Evolutionary conservation across 2,888 invertebrate genomes (phyloP).

Genomic region (Nowickia ferox): DNA sequence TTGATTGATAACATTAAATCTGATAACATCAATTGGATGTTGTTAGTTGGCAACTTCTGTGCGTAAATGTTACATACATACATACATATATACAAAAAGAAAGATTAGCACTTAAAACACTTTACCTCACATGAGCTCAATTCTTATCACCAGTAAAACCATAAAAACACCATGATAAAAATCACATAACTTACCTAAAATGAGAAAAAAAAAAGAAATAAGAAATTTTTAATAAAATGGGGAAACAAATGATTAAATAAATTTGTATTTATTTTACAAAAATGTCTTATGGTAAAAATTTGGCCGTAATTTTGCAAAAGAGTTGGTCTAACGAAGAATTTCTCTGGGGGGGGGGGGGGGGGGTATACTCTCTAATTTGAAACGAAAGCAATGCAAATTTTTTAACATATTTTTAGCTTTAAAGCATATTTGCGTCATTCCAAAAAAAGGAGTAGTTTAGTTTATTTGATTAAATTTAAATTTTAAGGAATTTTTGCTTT

Average conservation of each 20-base stretch:
- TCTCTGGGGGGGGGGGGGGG: no score
- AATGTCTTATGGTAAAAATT: no score
- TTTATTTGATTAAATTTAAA: no score
- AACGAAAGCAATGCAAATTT: no score
- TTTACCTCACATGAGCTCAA: conserved; percentile 59
- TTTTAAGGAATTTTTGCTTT: no score
- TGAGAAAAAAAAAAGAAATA: conserved; percentile 41
- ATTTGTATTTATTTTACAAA: neutral
- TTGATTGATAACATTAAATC: conserved; percentile 1
- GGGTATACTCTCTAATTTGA: no score
- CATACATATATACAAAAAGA: neutral
- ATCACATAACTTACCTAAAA: conserved; percentile 68
- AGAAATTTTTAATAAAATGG: conserved; percentile 35
- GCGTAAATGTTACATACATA: neutral
- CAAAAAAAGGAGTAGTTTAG: no score
- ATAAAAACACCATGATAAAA: conserved; percentile 57
- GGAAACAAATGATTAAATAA: conserved; percentile 27
- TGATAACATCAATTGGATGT: neutral
- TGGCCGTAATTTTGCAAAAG: no score
- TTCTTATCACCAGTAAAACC: conserved; percentile 32
- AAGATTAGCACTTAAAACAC: conserved; percentile 56
- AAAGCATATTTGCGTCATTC: no score
- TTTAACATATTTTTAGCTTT: no score
- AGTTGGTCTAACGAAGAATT: no score
- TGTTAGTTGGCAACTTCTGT: conserved; percentile 12